Evolutionary conservation across 2,888 invertebrate genomes (phyloP), one percentile per base, ranked within the genome.

Genomic region (Drosophila silvestris): DNA sequence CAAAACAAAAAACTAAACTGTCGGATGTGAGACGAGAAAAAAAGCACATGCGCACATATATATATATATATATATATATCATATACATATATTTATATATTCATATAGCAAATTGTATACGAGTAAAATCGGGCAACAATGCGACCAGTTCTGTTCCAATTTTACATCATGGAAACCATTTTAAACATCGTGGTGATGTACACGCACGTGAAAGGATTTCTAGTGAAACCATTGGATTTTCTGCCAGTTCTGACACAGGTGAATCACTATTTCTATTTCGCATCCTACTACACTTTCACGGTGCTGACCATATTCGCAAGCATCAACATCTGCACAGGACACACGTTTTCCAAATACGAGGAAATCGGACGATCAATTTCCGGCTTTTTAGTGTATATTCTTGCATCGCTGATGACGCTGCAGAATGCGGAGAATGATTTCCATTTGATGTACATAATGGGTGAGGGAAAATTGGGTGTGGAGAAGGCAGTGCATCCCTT

Each of bases 311-410:
- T 74, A 0, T 88, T 74, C 37, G 73, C 73, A 33, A 76, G 79
- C 63, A 75, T 85, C 28, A 81, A 81, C 32, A 53, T 83, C 19
- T 85, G 85, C 56, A 74, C 77, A 0, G 77, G 77, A 0, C 30
- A 71, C 33, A 0, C 1, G 7, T 19, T 37, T 4, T 59, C 50
- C 16, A 32, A 71, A 1, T 0, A 14, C 1, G 30, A 52, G 6
- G 88, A 88, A n/a, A 54, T 88, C 1, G 0, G 62, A 2, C 71
- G 81, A 1, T 28, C 73, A 2, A 2, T 73, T 0, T 0, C n/a
- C 1, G 79, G 65, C 0, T 77, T 63, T 4, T 0, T 83, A 0
- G 0, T 64, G 7, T 81, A 83, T 12, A 57, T 67, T 0, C 0
- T 41, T 1, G 56, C 71, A 0, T 79, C 85, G 5, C 9, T 85